Conservation (phyloP, 2,113 vertebrate genomes). For the Gulo gulo region DNA sequence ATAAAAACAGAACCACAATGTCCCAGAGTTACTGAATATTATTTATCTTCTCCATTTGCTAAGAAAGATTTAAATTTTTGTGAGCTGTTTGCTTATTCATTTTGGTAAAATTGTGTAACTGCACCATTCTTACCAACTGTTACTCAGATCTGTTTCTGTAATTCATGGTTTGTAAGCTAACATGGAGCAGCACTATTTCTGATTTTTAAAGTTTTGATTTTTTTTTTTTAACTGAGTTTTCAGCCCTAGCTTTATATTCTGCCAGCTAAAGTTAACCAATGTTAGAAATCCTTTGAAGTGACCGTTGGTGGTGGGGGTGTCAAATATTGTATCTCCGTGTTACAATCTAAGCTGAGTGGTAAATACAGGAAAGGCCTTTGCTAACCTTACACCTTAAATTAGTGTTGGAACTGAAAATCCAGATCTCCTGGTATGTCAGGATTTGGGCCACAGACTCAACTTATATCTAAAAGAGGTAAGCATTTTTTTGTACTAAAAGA, state of each 20-base stretch:
- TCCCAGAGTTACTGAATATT: neutral
- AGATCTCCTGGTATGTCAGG: neutral
- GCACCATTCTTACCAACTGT: neutral
- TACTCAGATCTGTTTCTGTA: conserved; percentile 26
- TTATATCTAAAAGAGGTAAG: neutral
- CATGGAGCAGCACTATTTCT: neutral
- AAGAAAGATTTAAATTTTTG: conserved; percentile 53
- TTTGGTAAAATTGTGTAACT: conserved; percentile 29
- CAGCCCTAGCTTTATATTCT: neutral
- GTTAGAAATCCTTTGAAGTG: conserved; percentile 23
- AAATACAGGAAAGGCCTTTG: conserved; percentile 3
- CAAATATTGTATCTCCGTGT: conserved; percentile 21
- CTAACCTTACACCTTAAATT: conserved; percentile 7
- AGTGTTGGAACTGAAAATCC: conserved; percentile 29
- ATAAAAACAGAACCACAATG: conserved; percentile 26
- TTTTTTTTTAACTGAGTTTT: neutral
- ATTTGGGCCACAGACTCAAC: neutral
- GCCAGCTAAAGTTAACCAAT: neutral
- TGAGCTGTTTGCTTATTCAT: conserved; percentile 10
- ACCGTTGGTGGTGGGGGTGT: neutral
- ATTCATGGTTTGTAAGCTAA: conserved; percentile 35
- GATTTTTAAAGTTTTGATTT: neutral
- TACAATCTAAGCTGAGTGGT: neutral
- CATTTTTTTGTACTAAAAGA: neutral
- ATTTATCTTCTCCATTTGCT: neutral